Conservation (phyloP, 1,140 invertebrate species). For the Wasmannia auropunctata region DNA sequence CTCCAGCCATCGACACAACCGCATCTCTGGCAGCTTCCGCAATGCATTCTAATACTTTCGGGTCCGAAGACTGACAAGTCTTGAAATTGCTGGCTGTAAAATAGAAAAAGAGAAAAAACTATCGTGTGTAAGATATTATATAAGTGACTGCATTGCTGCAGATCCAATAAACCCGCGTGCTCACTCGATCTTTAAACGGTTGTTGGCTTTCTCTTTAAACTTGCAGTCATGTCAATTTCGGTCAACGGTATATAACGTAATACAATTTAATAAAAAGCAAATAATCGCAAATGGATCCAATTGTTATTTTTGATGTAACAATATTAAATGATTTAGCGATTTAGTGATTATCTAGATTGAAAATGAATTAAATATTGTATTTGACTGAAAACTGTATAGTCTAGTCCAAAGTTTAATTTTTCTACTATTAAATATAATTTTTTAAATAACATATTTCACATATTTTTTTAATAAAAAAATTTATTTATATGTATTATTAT, state of each 20-base stretch:
- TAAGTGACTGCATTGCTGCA: slow-evolving; percentile 60
- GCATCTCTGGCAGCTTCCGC: slow-evolving; percentile 51
- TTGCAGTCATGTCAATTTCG: background rate
- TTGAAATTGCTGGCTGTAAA: slow-evolving; percentile 73
- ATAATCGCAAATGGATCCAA: background rate
- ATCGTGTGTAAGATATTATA: slow-evolving; percentile 36
- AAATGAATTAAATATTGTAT: background rate
- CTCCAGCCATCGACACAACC: slow-evolving; percentile 67
- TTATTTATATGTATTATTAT: background rate
- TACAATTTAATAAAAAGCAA: background rate
- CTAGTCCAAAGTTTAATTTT: background rate
- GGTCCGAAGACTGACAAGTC: slow-evolving; percentile 63
- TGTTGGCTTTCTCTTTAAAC: slow-evolving; percentile 73
- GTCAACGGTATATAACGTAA: background rate
- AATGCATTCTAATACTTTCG: slow-evolving; percentile 68
- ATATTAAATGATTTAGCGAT: background rate
- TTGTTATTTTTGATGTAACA: background rate
- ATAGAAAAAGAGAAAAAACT: slow-evolving; percentile 32
- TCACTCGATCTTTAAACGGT: slow-evolving; percentile 12
- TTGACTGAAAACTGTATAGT: background rate
- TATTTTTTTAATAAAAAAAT: background rate
- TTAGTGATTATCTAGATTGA: background rate
- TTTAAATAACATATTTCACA: background rate
- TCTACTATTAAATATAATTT: slow-evolving; percentile 13
- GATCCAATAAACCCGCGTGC: slow-evolving; percentile 44